Conservation (phyloP, 30 jellyfish, hydroid and myxozoan species). For the Hydra vulgaris region DNA sequence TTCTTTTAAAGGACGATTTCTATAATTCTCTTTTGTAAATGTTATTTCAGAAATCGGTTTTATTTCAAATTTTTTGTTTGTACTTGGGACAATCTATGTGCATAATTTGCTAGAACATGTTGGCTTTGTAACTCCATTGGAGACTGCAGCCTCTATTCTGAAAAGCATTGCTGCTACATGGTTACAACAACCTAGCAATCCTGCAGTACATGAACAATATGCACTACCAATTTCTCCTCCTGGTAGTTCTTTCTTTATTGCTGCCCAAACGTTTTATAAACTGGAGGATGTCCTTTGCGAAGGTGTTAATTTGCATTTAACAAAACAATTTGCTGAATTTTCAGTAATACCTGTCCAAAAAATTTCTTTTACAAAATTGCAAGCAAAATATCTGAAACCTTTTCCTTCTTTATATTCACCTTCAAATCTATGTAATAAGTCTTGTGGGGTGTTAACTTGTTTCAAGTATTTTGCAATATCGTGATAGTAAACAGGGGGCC, state of each 20-base stretch:
- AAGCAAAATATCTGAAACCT: constrained; percentile 12
- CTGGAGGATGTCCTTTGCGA: background rate
- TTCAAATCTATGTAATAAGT: constrained; percentile 15
- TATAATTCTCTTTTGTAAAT: background rate
- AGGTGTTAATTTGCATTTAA: background rate
- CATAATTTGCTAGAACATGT: background rate
- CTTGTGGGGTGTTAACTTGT: constrained; percentile 3
- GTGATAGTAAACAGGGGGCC: constrained; percentile 21
- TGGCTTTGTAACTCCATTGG: background rate
- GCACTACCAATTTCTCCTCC: background rate
- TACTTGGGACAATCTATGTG: background rate
- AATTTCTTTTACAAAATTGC: constrained; percentile 3
- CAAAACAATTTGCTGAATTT: background rate
- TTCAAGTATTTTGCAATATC: constrained; percentile 12
- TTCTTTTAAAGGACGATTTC: background rate
- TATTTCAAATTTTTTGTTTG: background rate
- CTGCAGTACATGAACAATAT: background rate
- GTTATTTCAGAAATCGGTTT: background rate
- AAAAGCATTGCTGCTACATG: background rate
- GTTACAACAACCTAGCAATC: background rate
- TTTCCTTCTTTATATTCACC: constrained; percentile 36
- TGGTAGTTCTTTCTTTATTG: background rate
- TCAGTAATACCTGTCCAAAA: no score
- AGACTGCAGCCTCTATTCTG: background rate
- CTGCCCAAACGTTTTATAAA: background rate